Evolutionary conservation across 2,797 vertebrate genomes (phyloP).

Genomic region (Enteromius thamalakanensis): DNA sequence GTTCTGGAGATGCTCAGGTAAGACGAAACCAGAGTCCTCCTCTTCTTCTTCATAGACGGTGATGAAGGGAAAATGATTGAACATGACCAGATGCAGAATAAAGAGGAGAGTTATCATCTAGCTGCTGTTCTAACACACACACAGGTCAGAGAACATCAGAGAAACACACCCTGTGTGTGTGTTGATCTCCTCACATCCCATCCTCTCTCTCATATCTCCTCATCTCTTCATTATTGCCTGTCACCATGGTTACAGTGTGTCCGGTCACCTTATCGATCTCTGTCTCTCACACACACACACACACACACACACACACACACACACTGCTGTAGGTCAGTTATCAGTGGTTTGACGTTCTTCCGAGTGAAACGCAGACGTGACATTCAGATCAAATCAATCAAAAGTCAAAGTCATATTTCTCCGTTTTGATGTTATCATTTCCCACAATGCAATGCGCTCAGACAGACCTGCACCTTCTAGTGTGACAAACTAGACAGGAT

Average conservation of each 20-base stretch:
- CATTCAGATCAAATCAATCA: background rate
- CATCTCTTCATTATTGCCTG: conserved; percentile 49
- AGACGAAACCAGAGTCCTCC: no score
- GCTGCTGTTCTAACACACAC: conserved; percentile 10
- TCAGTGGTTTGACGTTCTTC: background rate
- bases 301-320: conserved; percentile 30
- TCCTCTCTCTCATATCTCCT: conserved; percentile 51
- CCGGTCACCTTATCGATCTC: conserved; percentile 70
- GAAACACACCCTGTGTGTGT: background rate
- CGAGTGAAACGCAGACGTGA: background rate
- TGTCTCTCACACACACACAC: no score
- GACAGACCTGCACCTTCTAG: background rate
- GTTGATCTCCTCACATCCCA: conserved; percentile 25
- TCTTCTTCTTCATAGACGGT: no score
- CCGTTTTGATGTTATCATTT: background rate
- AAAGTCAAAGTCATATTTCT: background rate
- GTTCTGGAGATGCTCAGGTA: no score
- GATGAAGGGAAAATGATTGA: no score
- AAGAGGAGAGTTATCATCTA: conserved; percentile 8
- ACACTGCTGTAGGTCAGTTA: background rate
- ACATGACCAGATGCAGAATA: conserved; percentile 37
- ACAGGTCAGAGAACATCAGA: conserved; percentile 17
- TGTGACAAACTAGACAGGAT: conserved; percentile 1
- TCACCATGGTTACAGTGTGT: conserved; percentile 51
- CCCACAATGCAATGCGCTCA: conserved; percentile 1